phyloP scores from a whole-genome alignment of 2,113 vertebrate species.

The Menura novaehollandiae region DNA sequence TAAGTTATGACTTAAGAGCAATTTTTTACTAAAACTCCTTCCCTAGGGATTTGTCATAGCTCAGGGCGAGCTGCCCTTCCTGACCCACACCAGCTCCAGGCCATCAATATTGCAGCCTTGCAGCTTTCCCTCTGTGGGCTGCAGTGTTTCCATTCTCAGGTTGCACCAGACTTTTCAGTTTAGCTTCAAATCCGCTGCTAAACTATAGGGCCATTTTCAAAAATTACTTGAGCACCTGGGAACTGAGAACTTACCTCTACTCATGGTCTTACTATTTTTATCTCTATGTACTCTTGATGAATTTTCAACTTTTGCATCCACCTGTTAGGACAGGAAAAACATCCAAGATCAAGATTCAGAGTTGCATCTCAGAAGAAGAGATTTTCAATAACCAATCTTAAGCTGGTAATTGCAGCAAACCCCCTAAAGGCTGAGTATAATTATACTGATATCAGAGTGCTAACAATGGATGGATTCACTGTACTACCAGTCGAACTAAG shows the following conservation, averaged over 20 bases:
- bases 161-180: not conserved
- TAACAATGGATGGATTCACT: not conserved
- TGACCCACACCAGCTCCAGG: accelerated
- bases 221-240: not conserved
- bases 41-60: not conserved
- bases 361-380: not conserved
- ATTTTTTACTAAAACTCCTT: not conserved
- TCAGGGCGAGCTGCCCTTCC: not conserved
- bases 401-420: not conserved
- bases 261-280: not conserved
- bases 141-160: not conserved
- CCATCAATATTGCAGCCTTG: not conserved
- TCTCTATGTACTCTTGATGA: not conserved
- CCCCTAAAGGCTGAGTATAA: not conserved
- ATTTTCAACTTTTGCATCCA: not conserved
- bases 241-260: not conserved
- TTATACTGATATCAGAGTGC: not conserved
- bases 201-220: not conserved
- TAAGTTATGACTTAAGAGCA: not conserved
- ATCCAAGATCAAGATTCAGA: not conserved
- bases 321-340: not conserved
- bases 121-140: not conserved
- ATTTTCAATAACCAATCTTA: not conserved
- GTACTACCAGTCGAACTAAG: not conserved
- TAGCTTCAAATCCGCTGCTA: not conserved